Base-by-base conservation (phyloP, 2,797 vertebrate genomes). In the Phataginus tricuspis region DNA sequence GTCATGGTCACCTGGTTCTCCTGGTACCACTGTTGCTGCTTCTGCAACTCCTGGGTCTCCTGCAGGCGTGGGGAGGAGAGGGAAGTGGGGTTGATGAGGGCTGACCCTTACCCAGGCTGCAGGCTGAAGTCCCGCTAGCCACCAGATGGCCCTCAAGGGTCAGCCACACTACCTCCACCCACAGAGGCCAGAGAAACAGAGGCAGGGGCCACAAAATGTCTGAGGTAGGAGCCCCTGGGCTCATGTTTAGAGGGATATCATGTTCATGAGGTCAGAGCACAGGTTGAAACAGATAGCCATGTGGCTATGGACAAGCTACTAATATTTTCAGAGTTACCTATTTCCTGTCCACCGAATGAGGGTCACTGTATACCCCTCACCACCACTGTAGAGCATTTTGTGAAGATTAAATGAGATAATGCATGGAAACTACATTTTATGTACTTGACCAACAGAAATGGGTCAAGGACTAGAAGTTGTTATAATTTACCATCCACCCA, bases 41-140 rank as follows among this genome's bases (percentile, higher is more conserved):
- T 98, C 98, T 99, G 98, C 77, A 99, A 98, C 93, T 99, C 98
- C 93, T 98, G 97, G 0, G 98, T 98, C 18, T 98, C 99, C 99
- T 99, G 95, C 1, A 61, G 86, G 63, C 9, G 11, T 0, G 3
- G 61, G 49, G 4, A 37, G 11, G 57, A 64, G 34, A 7, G 13
- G 59, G 25, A 66, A 63, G 61, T n/a, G 59, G 72, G 71, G 79
- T 23, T 15, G 37, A 59, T 21, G n/a, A n/a, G 61, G 27, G 13
- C 23, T 31, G 49, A 51, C 66, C 19, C 34, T 64, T n/a, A 55
- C 64, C 85, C 68, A 42, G 71, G 37, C 66, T 77, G 49, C 68
- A 75, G 39, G 42, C 51, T 34, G 49, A 75, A 55, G 34, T 10
- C 27, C 42, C 51, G 4, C 13, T 61, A 57, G 37, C 64, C n/a